Percentiles rank a stretch among this genome's conserved stretches.
These are phyloP conservation scores for Agapornis roseicollis DNA, from an alignment of 2,113 vertebrate genomes.

Conservation along the genomic window DNA sequence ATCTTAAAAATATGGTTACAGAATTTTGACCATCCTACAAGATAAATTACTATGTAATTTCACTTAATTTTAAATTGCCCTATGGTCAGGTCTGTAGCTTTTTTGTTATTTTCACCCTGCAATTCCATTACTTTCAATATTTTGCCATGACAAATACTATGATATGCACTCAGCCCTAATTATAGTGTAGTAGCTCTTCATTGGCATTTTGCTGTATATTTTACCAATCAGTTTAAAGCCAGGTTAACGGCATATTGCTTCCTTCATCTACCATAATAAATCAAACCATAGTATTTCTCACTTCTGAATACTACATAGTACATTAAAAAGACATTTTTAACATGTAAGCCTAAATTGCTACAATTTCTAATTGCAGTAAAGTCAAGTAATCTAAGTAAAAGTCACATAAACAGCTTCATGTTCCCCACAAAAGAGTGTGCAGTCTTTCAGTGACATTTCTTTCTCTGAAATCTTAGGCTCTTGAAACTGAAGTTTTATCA, in stretches of 20 bases:
- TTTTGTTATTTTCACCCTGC: constrained; percentile 12
- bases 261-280: background rate
- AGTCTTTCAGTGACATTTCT: background rate
- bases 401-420: background rate
- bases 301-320: background rate
- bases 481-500: background rate
- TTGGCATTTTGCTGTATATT: background rate
- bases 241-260: background rate
- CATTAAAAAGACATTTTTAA: background rate
- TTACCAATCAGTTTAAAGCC: constrained; percentile 39
- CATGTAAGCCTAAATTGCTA: background rate
- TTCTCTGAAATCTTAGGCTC: background rate
- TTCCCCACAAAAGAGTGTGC: background rate
- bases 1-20: background rate
- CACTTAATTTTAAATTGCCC: constrained; percentile 22
- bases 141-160: constrained; percentile 43
- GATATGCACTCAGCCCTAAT: background rate
- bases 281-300: background rate
- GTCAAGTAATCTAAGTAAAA: background rate
- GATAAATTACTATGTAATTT: background rate
- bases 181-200: background rate
- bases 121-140: constrained; percentile 20
- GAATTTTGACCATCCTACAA: background rate
- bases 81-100: background rate
- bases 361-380: background rate